Percentiles rank a stretch among this genome's conserved stretches.
These are phyloP conservation scores for Heteromormyrus szaboi DNA, from an alignment of 2,797 vertebrate genomes.

Conservation along the genomic window DNA sequence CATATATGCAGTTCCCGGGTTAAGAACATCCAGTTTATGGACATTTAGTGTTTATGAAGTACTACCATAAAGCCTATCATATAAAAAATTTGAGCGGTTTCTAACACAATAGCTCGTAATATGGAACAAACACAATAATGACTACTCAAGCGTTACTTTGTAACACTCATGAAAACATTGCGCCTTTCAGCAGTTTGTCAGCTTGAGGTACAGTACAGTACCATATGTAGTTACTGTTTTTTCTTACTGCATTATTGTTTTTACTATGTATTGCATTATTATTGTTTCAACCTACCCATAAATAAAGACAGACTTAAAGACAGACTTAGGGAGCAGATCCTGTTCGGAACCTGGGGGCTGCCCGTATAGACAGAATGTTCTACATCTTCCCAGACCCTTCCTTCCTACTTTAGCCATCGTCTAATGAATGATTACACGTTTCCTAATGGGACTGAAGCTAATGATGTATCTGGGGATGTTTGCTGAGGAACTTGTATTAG, in stretches of 20 bases:
- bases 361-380: background rate
- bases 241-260: background rate
- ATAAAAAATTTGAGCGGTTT: background rate
- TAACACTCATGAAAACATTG: background rate
- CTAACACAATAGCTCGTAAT: background rate
- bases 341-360: background rate
- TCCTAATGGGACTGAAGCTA: constrained; percentile 13
- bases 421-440: background rate
- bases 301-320: background rate
- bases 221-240: background rate
- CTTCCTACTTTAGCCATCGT: background rate
- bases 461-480: constrained; percentile 19
- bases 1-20: background rate
- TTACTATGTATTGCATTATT: background rate
- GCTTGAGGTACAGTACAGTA: background rate
- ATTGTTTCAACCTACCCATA: background rate
- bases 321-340: background rate
- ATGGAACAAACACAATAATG: background rate
- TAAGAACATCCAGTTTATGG: background rate
- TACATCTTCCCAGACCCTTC: background rate
- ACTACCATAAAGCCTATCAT: background rate
- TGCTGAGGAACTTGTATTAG: background rate
- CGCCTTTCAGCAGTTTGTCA: background rate
- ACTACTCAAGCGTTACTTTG: background rate
- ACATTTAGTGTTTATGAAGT: background rate